Evolutionary conservation across 2,888 invertebrate genomes (phyloP).

Genomic region (Kuschelorhynchus macadamiae): DNA sequence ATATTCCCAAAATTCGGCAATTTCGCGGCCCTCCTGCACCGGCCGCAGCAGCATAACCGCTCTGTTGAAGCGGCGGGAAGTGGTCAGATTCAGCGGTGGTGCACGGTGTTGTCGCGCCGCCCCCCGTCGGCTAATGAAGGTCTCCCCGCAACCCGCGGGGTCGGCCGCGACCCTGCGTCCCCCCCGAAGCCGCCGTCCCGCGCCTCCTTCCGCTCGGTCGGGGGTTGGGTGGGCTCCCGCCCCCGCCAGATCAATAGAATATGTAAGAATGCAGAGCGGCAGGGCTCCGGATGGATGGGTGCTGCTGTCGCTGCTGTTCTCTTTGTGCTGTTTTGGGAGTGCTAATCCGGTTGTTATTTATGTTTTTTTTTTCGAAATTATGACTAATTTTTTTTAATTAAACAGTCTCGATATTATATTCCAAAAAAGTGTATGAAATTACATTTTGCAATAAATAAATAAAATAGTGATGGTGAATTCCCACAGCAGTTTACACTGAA

Average conservation of each 20-base stretch:
- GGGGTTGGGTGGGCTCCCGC: slow-evolving; percentile 36
- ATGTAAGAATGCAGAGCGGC: slow-evolving; percentile 52
- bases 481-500: too few species aligned
- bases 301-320: slow-evolving; percentile 29
- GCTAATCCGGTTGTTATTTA: slow-evolving; percentile 15
- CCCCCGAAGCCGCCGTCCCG: slow-evolving; percentile 20
- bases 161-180: slow-evolving; percentile 29
- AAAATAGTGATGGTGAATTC: too few species aligned
- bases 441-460: too few species aligned
- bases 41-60: slow-evolving; percentile 37
- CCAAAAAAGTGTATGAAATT: too few species aligned
- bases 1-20: slow-evolving; percentile 11
- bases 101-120: slow-evolving; percentile 46
- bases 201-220: slow-evolving; percentile 12
- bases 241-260: slow-evolving; percentile 53
- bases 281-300: slow-evolving; percentile 43
- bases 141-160: slow-evolving; percentile 38
- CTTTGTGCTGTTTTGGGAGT: slow-evolving; percentile 18
- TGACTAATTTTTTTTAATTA: too few species aligned
- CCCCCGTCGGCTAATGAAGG: slow-evolving; percentile 43
- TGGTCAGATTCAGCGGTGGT: slow-evolving; percentile 50
- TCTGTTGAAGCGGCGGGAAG: slow-evolving; percentile 46
- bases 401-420: too few species aligned
- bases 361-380: too few species aligned
- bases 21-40: slow-evolving; percentile 28